These are phyloP conservation scores for Streptopelia turtur DNA, from an alignment of 2,797 vertebrate genomes.

Conservation along the genomic window DNA sequence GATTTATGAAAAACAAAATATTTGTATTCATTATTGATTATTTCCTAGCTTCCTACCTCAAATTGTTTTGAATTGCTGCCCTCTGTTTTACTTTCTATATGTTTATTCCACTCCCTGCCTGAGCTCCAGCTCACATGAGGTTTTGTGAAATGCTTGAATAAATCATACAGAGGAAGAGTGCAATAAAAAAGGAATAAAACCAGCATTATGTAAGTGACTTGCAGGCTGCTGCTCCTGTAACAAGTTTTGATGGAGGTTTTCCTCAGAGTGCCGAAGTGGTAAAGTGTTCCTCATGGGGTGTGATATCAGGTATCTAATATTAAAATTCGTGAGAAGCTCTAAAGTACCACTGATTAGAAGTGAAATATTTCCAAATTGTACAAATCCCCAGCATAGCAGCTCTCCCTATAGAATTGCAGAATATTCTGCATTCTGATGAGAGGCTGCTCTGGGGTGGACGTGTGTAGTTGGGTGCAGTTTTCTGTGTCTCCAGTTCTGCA, in stretches of 20 bases:
- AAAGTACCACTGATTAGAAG: background rate
- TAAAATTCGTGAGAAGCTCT: constrained; percentile 1
- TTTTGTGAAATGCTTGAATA: constrained; percentile 36
- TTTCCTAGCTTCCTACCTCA: background rate
- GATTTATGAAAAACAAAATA: background rate
- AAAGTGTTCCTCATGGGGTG: background rate
- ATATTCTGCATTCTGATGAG: background rate
- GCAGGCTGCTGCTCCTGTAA: background rate
- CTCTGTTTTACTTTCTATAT: background rate
- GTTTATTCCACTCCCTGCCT: constrained; percentile 9
- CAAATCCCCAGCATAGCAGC: background rate
- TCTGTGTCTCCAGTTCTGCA: background rate
- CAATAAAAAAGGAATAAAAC: constrained; percentile 48
- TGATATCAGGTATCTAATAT: background rate
- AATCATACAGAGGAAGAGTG: constrained; percentile 1
- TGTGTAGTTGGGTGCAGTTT: background rate
- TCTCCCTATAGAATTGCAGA: background rate
- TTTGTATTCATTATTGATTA: constrained; percentile 28
- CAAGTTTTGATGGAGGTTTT: constrained; percentile 33
- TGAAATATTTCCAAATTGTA: background rate
- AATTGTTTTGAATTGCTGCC: background rate
- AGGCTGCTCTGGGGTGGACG: background rate
- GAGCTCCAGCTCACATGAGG: background rate
- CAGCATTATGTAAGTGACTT: constrained; percentile 14
- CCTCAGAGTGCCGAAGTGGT: background rate